Evolutionary conservation across 2,797 vertebrate species (phyloP).

Genomic region (Merluccius polli): DNA sequence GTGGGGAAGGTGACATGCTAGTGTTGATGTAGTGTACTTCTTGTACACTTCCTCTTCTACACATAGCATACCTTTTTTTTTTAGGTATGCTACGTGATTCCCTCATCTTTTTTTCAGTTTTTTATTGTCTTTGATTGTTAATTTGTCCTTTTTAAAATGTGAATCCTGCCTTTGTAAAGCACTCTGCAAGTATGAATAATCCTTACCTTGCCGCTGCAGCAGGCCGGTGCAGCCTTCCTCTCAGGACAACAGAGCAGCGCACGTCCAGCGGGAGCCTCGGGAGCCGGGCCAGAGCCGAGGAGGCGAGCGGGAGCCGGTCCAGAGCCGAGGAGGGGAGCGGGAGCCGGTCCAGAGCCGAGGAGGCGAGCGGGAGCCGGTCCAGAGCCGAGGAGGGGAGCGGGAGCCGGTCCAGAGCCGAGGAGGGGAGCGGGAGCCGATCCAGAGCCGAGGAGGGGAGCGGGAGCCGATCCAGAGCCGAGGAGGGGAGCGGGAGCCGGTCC

Average conservation of each 20-base stretch:
- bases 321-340: conserved; percentile 44
- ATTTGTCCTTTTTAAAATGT: background rate
- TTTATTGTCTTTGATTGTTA: no score
- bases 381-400: conserved; percentile 44
- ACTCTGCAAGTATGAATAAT: background rate
- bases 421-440: no score
- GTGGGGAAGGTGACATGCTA: no score
- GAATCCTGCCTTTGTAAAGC: background rate
- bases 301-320: conserved; percentile 22
- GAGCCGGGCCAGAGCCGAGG: conserved; percentile 28
- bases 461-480: conserved; percentile 40
- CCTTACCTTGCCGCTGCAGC: background rate
- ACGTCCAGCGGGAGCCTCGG: background rate
- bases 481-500: conserved; percentile 29
- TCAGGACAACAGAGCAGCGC: background rate
- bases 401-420: conserved; percentile 37
- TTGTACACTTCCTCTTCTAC: no score
- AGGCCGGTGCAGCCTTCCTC: background rate
- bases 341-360: conserved; percentile 27
- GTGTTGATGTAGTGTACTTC: no score
- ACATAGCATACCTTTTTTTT: no score
- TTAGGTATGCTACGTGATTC: no score
- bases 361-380: conserved; percentile 22
- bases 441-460: conserved; percentile 50
- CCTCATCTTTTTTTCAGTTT: background rate